Percentiles rank a stretch among this genome's conserved stretches.
phyloP scores from a whole-genome alignment of 2,888 invertebrate species.

The Geotrupes spiniger region DNA sequence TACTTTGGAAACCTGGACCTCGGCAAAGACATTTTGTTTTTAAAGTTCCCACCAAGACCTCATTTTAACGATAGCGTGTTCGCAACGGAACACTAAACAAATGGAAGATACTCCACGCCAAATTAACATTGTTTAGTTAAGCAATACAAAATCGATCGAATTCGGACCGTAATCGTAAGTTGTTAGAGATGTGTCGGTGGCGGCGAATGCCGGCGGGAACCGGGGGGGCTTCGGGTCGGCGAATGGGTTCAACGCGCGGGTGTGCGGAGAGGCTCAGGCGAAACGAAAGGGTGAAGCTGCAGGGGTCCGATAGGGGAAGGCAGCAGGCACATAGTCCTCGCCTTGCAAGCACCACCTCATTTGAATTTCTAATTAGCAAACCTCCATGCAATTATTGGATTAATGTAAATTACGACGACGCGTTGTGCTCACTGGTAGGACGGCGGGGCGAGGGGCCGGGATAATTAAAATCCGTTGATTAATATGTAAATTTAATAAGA shows the following conservation, averaged over 20 bases:
- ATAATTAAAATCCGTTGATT: conserved; percentile 98
- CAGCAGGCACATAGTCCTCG: conserved; percentile 48
- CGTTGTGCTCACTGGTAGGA: conserved; percentile 52
- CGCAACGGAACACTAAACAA: neutral
- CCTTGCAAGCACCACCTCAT: conserved; percentile 74
- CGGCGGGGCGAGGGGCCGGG: conserved; percentile 56
- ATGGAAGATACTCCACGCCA: conserved; percentile 3
- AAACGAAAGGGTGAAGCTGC: conserved; percentile 37
- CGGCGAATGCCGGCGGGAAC: conserved; percentile 15
- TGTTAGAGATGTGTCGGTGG: conserved; percentile 24
- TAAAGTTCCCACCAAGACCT: no score
- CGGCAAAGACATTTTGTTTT: no score
- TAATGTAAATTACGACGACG: conserved; percentile 88
- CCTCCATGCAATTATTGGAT: conserved; percentile 92
- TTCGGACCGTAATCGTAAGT: conserved; percentile 48
- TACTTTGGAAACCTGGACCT: no score
- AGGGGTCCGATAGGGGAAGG: conserved; percentile 32
- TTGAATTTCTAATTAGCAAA: conserved; percentile 91
- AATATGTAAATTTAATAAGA: conserved; percentile 98
- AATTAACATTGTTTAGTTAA: conserved; percentile 37
- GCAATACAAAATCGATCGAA: conserved; percentile 50
- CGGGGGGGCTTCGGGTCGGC: conserved; percentile 2
- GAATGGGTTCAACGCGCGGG: conserved; percentile 15
- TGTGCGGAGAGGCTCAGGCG: conserved; percentile 24
- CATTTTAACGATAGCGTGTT: no score